Conservation (phyloP, 1,140 invertebrate genomes). For the Antheraea pernyi region DNA sequence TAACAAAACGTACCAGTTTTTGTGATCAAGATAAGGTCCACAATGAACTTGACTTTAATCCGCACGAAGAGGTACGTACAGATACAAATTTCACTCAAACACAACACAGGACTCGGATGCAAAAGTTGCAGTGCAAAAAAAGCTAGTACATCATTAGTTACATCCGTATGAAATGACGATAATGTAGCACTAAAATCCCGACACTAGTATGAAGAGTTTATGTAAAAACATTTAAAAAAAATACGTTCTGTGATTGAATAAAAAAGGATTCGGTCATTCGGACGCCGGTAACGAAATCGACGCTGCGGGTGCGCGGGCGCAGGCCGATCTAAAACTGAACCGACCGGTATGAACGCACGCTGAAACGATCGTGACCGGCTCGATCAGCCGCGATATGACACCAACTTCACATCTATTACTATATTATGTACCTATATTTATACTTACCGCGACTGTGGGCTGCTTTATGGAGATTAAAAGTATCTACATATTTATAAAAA, state of each 20-base stretch:
- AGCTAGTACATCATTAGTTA: neutral
- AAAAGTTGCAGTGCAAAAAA: slow-evolving; percentile 21
- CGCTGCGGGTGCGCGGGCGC: slow-evolving; percentile 55
- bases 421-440: neutral
- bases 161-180: neutral
- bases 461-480: neutral
- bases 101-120: slow-evolving; percentile 27
- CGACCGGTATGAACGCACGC: slow-evolving; percentile 62
- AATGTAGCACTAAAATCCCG: neutral
- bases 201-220: neutral
- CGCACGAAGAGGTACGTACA: slow-evolving; percentile 7
- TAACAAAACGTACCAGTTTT: slow-evolving; percentile 10
- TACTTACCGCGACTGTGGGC: slow-evolving; percentile 8
- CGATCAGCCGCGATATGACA: slow-evolving; percentile 45
- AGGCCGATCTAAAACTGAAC: slow-evolving; percentile 66
- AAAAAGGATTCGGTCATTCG: slow-evolving; percentile 46
- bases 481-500: neutral
- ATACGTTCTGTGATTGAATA: slow-evolving; percentile 25
- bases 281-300: slow-evolving; percentile 16
- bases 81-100: slow-evolving; percentile 29
- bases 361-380: slow-evolving; percentile 40
- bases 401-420: slow-evolving; percentile 37
- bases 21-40: slow-evolving; percentile 13
- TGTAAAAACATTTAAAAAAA: neutral
- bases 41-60: slow-evolving; percentile 14